phyloP scores from a whole-genome alignment of 2,888 invertebrate species.

The Monoplex corrugatus region DNA sequence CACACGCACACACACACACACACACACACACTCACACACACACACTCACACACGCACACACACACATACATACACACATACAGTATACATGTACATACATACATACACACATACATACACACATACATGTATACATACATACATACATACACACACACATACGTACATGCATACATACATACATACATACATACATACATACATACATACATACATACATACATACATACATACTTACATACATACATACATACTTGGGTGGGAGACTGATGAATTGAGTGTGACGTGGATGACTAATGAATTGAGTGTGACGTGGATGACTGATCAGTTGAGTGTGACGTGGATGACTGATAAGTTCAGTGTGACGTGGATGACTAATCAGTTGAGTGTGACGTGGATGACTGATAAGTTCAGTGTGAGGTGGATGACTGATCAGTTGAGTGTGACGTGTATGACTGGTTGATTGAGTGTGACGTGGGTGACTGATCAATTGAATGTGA shows the following conservation, averaged over 20 bases:
- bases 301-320: neutral
- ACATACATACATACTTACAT: neutral
- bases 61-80: neutral
- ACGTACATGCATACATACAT: conserved; percentile 51
- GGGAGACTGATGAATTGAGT: neutral
- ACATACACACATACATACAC: neutral
- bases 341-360: no score
- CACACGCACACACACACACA: neutral
- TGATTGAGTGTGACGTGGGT: neutral
- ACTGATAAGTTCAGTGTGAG: neutral
- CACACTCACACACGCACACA: neutral
- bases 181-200: conserved; percentile 41
- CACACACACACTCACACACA: neutral
- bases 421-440: neutral
- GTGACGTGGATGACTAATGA: neutral
- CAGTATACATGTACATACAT: neutral
- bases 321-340: neutral
- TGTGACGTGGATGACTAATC: neutral
- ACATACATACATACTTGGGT: neutral
- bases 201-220: no score
- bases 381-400: no score
- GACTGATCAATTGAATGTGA: neutral
- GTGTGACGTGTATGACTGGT: no score
- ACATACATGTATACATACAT: conserved; percentile 45
- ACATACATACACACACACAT: conserved; percentile 49